Evolutionary conservation across 2,888 invertebrate species (phyloP).

Genomic region (Melanostoma scalare): DNA sequence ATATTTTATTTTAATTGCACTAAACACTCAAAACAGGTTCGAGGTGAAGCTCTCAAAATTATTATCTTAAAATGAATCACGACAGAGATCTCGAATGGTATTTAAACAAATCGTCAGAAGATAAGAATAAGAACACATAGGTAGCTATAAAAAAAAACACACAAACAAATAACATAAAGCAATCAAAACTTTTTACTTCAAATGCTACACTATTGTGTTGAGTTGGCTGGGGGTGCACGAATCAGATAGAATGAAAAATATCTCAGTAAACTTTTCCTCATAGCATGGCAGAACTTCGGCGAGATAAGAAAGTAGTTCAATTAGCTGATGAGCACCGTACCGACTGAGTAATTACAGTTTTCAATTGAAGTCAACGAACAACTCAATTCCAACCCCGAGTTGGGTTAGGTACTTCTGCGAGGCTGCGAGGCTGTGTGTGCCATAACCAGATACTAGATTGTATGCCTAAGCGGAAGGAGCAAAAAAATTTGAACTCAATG

Average conservation of each 20-base stretch:
- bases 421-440: background rate
- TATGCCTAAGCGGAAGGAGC: background rate
- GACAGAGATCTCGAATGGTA: background rate
- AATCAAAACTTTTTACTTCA: slow-evolving; percentile 3
- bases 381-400: slow-evolving; percentile 25
- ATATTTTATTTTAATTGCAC: background rate
- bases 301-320: slow-evolving; percentile 60
- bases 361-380: slow-evolving; percentile 52
- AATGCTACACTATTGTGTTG: background rate
- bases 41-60: background rate
- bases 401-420: background rate
- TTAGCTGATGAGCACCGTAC: slow-evolving; percentile 57
- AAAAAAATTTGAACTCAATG: background rate
- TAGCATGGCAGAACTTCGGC: slow-evolving; percentile 25
- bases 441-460: too few relatives aligned
- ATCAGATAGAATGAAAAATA: background rate
- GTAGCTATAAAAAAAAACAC: too few relatives aligned
- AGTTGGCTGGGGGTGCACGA: background rate
- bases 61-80: slow-evolving; percentile 4
- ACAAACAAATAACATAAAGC: background rate
- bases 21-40: background rate
- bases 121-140: background rate
- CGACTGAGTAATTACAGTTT: slow-evolving; percentile 54
- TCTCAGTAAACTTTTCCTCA: background rate
- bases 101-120: background rate